phyloP scores from a whole-genome alignment of 2,113 vertebrate species.

The Myiozetetes cayanensis region DNA sequence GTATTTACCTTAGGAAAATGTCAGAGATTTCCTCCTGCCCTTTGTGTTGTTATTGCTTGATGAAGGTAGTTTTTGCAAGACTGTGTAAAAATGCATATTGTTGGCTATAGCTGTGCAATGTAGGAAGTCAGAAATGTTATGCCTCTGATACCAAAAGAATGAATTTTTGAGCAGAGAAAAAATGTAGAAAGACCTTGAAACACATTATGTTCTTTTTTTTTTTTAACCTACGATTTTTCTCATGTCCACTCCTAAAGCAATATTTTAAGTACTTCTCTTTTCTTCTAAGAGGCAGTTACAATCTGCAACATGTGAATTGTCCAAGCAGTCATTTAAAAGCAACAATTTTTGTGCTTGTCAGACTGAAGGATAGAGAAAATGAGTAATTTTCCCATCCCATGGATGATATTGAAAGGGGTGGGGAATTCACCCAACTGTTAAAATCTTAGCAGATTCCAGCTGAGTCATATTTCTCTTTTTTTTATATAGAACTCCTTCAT shows the following conservation, averaged over 20 bases:
- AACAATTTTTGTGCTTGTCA: neutral
- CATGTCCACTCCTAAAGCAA: neutral
- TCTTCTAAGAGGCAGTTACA: neutral
- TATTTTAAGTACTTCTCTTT: neutral
- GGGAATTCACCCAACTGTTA: neutral
- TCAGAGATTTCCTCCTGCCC: neutral
- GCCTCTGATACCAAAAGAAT: neutral
- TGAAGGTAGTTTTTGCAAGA: neutral
- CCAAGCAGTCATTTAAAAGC: neutral
- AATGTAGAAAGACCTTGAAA: neutral
- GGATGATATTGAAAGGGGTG: neutral
- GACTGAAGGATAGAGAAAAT: constrained; percentile 12
- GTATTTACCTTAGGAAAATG: neutral
- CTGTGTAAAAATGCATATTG: neutral
- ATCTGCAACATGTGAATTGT: constrained; percentile 13
- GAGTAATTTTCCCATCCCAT: neutral
- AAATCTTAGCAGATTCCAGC: neutral
- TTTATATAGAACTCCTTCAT: neutral
- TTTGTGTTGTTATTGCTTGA: neutral
- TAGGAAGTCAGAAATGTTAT: neutral
- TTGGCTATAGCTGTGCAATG: neutral
- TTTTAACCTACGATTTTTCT: neutral
- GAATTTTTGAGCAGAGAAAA: neutral
- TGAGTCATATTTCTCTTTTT: neutral
- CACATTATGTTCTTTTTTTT: neutral